phyloP scores from a whole-genome alignment of 2,888 invertebrate genomes.

The Strigamia maritima region DNA sequence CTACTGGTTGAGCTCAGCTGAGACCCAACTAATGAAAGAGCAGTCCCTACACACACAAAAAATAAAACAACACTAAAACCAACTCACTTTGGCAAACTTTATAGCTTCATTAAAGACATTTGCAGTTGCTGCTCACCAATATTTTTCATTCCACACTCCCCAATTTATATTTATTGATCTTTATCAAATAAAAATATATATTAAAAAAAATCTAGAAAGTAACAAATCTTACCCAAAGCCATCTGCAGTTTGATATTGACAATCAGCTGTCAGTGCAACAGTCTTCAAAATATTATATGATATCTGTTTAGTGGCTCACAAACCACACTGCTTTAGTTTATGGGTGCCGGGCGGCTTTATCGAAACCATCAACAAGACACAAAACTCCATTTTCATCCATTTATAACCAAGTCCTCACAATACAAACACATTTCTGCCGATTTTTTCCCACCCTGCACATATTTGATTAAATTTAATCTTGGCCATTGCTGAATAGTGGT shows the following conservation, averaged over 20 bases:
- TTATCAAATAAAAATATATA: too few species aligned
- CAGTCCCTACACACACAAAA: not conserved
- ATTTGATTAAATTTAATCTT: conserved; percentile 26
- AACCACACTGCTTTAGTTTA: conserved; percentile 23
- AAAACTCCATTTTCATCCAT: conserved; percentile 21
- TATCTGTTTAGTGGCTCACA: not conserved
- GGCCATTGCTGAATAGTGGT: not conserved
- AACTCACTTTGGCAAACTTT: conserved; percentile 24
- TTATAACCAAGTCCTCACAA: conserved; percentile 1
- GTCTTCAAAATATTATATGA: not conserved
- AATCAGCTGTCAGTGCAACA: not conserved
- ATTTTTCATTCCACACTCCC: not conserved
- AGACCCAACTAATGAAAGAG: conserved; percentile 30
- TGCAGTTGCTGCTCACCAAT: conserved; percentile 2
- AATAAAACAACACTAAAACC: conserved; percentile 12
- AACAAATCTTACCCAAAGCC: not conserved
- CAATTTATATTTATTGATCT: too few species aligned
- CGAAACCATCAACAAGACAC: conserved; percentile 27
- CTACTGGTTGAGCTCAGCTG: conserved; percentile 28
- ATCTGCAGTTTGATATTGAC: conserved; percentile 5
- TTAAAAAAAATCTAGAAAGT: too few species aligned
- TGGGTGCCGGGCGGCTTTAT: conserved; percentile 18
- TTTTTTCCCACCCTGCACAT: not conserved
- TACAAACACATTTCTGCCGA: not conserved
- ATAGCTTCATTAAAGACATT: conserved; percentile 18